Base-by-base conservation (phyloP, 2,113 vertebrate species). In the Pagrus major region DNA sequence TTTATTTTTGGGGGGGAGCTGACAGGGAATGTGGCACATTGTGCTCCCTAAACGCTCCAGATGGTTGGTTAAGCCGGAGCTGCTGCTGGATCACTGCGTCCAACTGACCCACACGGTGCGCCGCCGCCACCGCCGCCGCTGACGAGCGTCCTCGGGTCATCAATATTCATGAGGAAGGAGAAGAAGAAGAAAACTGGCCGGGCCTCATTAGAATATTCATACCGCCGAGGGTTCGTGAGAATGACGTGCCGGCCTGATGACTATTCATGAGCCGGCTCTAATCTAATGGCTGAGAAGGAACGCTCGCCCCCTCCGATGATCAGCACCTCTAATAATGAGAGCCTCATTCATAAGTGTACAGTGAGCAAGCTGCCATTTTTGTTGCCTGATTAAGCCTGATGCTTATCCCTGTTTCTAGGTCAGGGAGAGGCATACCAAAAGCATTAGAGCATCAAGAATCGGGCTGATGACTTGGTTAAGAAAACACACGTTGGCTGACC, bases 151-250 rank as follows among this genome's bases (percentile, higher is more conserved):
- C 67, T 60, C 27, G 60, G 8, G 9, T 29, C 79, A 83, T 93
- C 82, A 85, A 89, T 93, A 93, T 91, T 89, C 84, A 92, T 88
- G 87, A 88, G 64, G 60, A 46, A 68, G 79, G 55, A 52, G 81
- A 35, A 64, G 76, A 42, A 39, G 63, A 56, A 18, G 70, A 64
- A 41, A 63, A 56, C 47, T 4, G 64, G 69, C 65, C 2, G 1
- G 69, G 61, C 81, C 85, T 91, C 85, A 92, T 92, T 90, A 89
- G 80, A 89, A 91, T 93, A 92, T 90, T 90, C 88, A 86, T 80
- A 82, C 49, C 23, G 35, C 41, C 4, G 56, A 47, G 83, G 74
- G 49, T 78, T 86, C 52, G 47, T 55, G 75, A 51, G 78, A 76
- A 71, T 82, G 88, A 88, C 63, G 81, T 78, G 39, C 58, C 5